Base-by-base conservation (phyloP, 2,113 vertebrate species). In the Copsychus sechellarum region DNA sequence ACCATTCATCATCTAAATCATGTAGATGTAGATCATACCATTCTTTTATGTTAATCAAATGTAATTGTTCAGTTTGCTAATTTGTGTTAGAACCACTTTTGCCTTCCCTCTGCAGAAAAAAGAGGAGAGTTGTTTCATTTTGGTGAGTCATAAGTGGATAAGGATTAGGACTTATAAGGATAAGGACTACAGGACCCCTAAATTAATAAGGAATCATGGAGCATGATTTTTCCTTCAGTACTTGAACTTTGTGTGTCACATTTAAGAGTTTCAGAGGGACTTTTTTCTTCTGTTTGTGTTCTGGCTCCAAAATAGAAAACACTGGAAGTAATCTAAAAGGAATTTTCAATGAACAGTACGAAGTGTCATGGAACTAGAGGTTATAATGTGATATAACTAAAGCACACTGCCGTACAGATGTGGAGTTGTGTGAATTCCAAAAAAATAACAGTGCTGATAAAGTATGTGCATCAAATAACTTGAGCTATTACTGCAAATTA, bases 401-500 rank as follows among this genome's bases (percentile, higher is more conserved):
- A 69, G 42, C 34, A 25, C 3, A 19, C 23, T 79, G 23, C 70
- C 54, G 18, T 26, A 34, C 0, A 0, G 20, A 29, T 57, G 18
- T 38, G 14, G 34, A 61, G 47, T 72, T 91, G 74, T 0, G 0
- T 61, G n/a, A 51, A 80, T 43, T 34, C 66, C 38, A 54, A 25
- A 91, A 67, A 67, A 67, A 54, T 42, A 82, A 22, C 0, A 1
- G 14, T 28, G 12, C 33, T 92, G 87, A 84, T 85, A 79, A 67
- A 76, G 20, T 53, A 16, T 25, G 7, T 51, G 6, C n/a, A 28
- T 91, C 61, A 65, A 84, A 33, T 69, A 81, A 34, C 42, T 72
- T 56, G 48, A 87, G 24, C 36, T 74, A 7, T 33, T 82, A 31
- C 33, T 86, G 21, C 6, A 51, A 10, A 14, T 86, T 81, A 10